phyloP scores from a whole-genome alignment of 2,797 vertebrate genomes.

The Sebastes aleutianus region DNA sequence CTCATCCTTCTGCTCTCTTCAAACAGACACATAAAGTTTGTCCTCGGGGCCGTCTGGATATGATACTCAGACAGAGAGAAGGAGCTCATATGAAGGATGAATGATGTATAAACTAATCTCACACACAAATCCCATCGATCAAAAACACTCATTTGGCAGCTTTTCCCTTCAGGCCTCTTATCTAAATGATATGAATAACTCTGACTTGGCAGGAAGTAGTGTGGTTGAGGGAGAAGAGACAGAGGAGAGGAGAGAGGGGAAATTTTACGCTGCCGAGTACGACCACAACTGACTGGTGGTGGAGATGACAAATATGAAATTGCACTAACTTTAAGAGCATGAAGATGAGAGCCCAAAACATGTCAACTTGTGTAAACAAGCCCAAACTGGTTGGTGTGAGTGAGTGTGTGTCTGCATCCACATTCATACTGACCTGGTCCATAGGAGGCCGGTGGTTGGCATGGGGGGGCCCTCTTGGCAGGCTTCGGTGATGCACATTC shows the following conservation, averaged over 20 bases:
- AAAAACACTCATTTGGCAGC: conserved; percentile 72
- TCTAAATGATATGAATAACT: conserved; percentile 69
- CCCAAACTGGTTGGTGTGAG: neutral
- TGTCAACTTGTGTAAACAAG: conserved; percentile 56
- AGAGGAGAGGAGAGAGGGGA: conserved; percentile 29
- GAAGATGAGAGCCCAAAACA: conserved; percentile 32
- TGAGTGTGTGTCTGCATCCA: neutral
- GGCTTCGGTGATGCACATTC: conserved; percentile 88
- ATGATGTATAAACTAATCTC: conserved; percentile 70
- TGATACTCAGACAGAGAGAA: conserved; percentile 39
- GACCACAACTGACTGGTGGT: conserved; percentile 58
- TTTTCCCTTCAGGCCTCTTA: conserved; percentile 62
- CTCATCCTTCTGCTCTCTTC: conserved; percentile 47
- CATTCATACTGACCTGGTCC: conserved; percentile 88
- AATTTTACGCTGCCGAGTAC: conserved; percentile 44
- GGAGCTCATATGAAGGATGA: conserved; percentile 48
- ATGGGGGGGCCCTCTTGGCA: conserved; percentile 80
- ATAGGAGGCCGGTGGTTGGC: conserved; percentile 90
- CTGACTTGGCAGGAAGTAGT: conserved; percentile 62
- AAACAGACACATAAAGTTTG: conserved; percentile 53
- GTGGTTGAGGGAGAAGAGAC: conserved; percentile 44
- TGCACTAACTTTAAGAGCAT: conserved; percentile 45
- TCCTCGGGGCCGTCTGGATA: conserved; percentile 59
- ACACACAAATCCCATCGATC: conserved; percentile 69
- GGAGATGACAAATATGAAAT: conserved; percentile 56